Evolutionary conservation across 2,888 invertebrate genomes (phyloP).

Genomic region (Drosophila glabriapex): DNA sequence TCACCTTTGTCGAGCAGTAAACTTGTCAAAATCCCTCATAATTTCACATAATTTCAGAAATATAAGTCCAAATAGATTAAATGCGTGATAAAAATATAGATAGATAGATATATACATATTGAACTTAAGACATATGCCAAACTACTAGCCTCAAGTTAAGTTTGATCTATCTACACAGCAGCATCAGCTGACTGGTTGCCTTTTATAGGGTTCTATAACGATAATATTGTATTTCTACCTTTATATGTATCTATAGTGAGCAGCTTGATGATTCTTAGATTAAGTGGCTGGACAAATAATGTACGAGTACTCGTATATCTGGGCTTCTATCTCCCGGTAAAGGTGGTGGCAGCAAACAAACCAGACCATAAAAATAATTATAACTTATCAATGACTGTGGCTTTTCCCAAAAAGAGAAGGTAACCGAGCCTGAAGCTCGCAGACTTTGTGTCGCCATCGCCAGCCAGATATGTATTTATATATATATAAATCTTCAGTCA

Average conservation of each 20-base stretch:
- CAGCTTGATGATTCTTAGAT: conserved; percentile 8
- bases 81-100: neutral
- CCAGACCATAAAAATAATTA: conserved; percentile 71
- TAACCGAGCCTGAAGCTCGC: conserved; percentile 45
- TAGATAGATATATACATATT: neutral
- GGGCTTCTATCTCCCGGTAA: conserved; percentile 48
- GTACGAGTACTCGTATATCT: conserved; percentile 19
- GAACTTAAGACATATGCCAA: neutral
- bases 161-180: neutral
- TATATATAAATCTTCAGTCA: conserved; percentile 1
- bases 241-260: neutral
- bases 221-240: neutral
- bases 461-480: conserved; percentile 6
- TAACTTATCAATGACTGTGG: conserved; percentile 72
- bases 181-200: neutral
- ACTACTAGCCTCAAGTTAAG: neutral
- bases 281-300: conserved; percentile 41
- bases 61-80: neutral
- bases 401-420: conserved; percentile 13
- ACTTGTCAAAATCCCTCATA: neutral
- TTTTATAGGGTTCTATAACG: neutral
- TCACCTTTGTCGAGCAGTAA: neutral
- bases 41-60: neutral
- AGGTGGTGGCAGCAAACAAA: conserved; percentile 70
- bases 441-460: conserved; percentile 68